Base-by-base conservation (phyloP, 2,797 vertebrate species). In the Leuciscus waleckii region DNA sequence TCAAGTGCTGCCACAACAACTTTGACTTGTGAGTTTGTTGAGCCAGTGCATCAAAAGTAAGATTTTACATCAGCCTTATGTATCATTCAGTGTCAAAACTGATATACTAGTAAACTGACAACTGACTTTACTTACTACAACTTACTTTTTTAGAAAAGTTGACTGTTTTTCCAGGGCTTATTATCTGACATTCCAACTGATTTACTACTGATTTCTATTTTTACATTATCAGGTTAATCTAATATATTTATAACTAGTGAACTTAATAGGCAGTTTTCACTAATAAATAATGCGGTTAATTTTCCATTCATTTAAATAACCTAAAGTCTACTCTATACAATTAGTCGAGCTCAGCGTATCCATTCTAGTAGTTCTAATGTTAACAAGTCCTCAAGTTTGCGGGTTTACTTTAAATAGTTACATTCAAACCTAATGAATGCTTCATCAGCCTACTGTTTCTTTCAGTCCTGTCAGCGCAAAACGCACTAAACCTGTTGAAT, bases 401-500 rank as follows among this genome's bases (percentile, higher is more conserved):
- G 49, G 54, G n/a, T 71, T 82, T 65, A 7, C 29, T 51, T 65
- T 75, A 75, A 83, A 37, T 41, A 51, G 56, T 49, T 67, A 2
- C 41, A 51, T 67, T 65, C 41, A 75, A 65, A 51, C 54, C 43
- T 2, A 71, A 17, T 1, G n/a, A 23, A 29, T 46, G 81, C 69
- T 83, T 83, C 6, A 26, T 49, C 49, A 49, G 46, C 46, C 46
- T 1, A 23, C 63, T 16, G 61, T 68, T 29, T 56, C 35, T 41
- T 46, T 11, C 49, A 73, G 37, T 61, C 37, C 63, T 43, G 35
- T 21, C 73, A 23, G 82, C 41, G 41, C 63, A n/a, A 19, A 70
- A 26, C 79, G 19, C 26, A 16, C 11, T n/a, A n/a, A 46, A 70
- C 74, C 74, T 58, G 82, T 84, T 84, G 74, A 84, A 69, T 78